Conservation (phyloP, 2,113 vertebrate species). For the Otis tarda region DNA sequence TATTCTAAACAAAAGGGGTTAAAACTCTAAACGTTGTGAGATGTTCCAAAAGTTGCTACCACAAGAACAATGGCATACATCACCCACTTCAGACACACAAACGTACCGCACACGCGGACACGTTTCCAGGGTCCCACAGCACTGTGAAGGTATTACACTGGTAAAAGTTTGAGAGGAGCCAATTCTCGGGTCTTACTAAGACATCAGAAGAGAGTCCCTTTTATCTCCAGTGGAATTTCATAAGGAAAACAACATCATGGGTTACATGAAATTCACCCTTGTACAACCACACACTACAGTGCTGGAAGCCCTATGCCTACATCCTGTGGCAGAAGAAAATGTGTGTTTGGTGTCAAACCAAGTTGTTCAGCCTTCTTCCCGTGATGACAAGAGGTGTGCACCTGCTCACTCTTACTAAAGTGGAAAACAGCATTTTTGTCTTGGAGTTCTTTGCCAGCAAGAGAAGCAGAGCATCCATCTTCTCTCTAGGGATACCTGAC, state of each 20-base stretch:
- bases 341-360: neutral
- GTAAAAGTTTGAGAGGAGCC: neutral
- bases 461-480: neutral
- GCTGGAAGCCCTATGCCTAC: neutral
- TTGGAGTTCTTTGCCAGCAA: neutral
- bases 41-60: neutral
- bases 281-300: fast-evolving
- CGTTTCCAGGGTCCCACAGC: neutral
- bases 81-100: neutral
- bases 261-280: neutral
- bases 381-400: neutral
- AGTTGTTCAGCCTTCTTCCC: neutral
- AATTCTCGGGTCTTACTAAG: neutral
- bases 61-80: neutral
- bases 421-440: neutral
- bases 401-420: neutral
- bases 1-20: neutral
- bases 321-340: neutral
- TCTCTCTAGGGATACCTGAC: neutral
- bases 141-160: too few species aligned
- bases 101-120: fast-evolving
- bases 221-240: neutral
- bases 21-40: neutral
- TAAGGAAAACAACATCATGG: fast-evolving
- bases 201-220: neutral